phyloP scores from a whole-genome alignment of 2,797 vertebrate genomes.

The Chelmon rostratus region DNA sequence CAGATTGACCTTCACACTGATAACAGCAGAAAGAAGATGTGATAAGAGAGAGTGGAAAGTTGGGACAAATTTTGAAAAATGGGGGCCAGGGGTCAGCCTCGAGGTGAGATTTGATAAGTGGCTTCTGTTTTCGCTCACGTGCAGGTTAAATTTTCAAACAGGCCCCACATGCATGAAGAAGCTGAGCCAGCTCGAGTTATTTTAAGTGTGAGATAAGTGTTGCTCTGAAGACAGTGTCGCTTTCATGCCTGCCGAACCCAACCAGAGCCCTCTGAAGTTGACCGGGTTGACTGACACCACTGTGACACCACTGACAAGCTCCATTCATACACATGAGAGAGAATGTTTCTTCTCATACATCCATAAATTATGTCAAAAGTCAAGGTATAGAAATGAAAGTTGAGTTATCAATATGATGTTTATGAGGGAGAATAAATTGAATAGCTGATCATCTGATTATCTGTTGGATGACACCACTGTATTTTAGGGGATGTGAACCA shows the following conservation, averaged over 20 bases:
- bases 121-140: constrained; percentile 65
- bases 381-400: neutral
- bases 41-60: constrained; percentile 17
- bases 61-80: constrained; percentile 4
- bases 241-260: constrained; percentile 63
- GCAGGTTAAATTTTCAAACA: constrained; percentile 45
- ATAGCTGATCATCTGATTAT: neutral
- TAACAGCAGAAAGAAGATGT: constrained; percentile 27
- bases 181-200: constrained; percentile 60
- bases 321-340: neutral
- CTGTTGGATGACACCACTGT: neutral
- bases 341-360: constrained; percentile 4
- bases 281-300: constrained; percentile 27
- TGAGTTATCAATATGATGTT: neutral
- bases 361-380: neutral
- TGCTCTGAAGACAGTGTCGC: constrained; percentile 42
- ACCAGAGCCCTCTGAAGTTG: constrained; percentile 30
- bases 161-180: constrained; percentile 11
- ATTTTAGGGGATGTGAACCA: neutral
- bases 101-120: constrained; percentile 69
- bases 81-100: constrained; percentile 31
- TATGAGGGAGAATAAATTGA: neutral
- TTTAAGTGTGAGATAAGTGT: constrained; percentile 74
- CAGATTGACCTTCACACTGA: constrained; percentile 42
- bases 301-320: constrained; percentile 23